Evolutionary conservation across 2,797 vertebrate species (phyloP).

Genomic region (Centropyge bicolor): DNA sequence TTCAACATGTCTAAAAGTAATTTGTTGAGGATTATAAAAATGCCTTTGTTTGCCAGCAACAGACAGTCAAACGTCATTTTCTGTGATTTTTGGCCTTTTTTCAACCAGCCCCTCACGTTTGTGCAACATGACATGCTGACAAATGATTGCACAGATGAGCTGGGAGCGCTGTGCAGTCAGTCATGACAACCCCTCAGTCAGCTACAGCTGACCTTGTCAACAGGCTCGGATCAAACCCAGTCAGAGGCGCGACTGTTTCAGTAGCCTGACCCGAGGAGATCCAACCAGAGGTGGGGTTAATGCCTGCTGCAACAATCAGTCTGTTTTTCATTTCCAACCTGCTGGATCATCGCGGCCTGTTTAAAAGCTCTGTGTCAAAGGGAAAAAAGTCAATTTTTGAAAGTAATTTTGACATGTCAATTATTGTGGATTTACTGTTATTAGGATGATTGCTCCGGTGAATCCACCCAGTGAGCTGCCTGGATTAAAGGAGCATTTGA

Average conservation of each 20-base stretch:
- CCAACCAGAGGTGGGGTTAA: slow-evolving; percentile 72
- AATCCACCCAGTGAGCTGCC: slow-evolving; percentile 79
- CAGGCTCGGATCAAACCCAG: slow-evolving; percentile 64
- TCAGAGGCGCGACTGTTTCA: slow-evolving; percentile 52
- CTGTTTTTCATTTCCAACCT: slow-evolving; percentile 79
- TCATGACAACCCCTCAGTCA: slow-evolving; percentile 68
- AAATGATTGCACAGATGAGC: slow-evolving; percentile 73
- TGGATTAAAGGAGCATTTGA: slow-evolving; percentile 70
- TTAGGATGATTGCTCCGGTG: slow-evolving; percentile 75
- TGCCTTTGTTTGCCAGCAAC: slow-evolving; percentile 18
- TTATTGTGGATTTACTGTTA: slow-evolving; percentile 81
- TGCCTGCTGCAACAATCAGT: slow-evolving; percentile 70
- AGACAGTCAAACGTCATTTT: slow-evolving; percentile 13
- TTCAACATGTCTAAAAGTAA: neutral
- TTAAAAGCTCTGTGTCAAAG: slow-evolving; percentile 61
- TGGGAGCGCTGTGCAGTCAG: slow-evolving; percentile 66
- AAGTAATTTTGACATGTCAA: slow-evolving; percentile 76
- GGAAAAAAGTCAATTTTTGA: slow-evolving; percentile 48
- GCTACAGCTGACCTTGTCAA: slow-evolving; percentile 78
- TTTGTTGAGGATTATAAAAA: slow-evolving; percentile 16
- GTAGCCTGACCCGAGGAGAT: slow-evolving; percentile 73
- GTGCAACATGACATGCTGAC: slow-evolving; percentile 63
- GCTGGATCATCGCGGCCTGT: slow-evolving; percentile 66
- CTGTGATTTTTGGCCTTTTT: slow-evolving; percentile 30
- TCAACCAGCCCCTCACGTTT: slow-evolving; percentile 32